phyloP scores from a whole-genome alignment of 2,797 vertebrate species.

The Muraenolepis orangiensis region DNA sequence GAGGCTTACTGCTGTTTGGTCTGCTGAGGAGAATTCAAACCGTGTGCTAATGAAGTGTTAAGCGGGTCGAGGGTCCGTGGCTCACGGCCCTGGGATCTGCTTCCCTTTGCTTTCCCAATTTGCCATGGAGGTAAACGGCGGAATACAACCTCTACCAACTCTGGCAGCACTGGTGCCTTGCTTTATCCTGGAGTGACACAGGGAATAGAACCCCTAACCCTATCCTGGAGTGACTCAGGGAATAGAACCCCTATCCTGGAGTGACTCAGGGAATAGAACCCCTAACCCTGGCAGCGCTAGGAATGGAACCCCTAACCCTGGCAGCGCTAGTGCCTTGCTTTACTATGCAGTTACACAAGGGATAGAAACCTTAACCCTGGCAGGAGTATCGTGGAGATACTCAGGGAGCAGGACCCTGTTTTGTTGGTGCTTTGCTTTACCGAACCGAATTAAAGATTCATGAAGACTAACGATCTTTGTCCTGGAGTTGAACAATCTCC shows the following conservation, averaged over 20 bases:
- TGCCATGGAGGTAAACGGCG: background rate
- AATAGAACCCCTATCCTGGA: too few relatives aligned
- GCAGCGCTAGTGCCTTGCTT: background rate
- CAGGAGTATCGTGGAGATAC: too few relatives aligned
- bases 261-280: background rate
- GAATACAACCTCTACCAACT: too few relatives aligned
- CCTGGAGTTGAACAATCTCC: background rate
- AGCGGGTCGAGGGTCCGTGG: background rate
- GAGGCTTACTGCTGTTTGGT: background rate
- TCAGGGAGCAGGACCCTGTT: background rate
- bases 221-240: background rate
- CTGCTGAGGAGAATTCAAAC: background rate
- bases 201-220: too few relatives aligned
- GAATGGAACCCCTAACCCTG: background rate
- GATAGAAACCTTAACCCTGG: background rate
- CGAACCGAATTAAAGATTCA: background rate
- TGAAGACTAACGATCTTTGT: background rate
- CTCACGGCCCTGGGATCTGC: background rate
- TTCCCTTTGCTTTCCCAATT: background rate
- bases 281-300: background rate
- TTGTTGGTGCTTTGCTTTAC: too few relatives aligned
- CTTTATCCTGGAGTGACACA: background rate
- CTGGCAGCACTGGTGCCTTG: background rate
- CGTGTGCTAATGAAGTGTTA: background rate
- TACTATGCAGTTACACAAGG: background rate